These are phyloP conservation scores for Pandemis corylana DNA, from an alignment of 2,888 invertebrate species.

Conservation along the genomic window DNA sequence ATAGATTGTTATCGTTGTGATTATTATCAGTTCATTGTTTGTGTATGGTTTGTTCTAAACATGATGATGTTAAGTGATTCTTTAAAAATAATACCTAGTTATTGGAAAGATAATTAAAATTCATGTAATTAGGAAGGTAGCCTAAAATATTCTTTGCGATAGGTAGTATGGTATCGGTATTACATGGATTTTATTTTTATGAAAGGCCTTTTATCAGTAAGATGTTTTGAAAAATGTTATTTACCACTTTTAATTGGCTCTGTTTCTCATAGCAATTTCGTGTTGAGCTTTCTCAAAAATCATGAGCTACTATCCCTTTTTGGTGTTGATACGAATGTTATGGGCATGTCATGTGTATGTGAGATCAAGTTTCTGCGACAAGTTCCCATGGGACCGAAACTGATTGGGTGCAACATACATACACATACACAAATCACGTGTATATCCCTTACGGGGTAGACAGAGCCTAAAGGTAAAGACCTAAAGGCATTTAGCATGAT, in stretches of 20 bases:
- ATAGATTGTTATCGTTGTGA: background rate
- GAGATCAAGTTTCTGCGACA: constrained; percentile 14
- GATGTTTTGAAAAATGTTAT: no score
- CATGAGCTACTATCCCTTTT: background rate
- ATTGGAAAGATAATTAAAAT: background rate
- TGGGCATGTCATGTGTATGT: constrained; percentile 12
- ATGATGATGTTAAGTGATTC: background rate
- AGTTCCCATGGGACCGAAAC: constrained; percentile 15
- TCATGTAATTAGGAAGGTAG: no score
- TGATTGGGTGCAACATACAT: background rate
- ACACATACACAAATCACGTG: no score
- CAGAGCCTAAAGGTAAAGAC: no score
- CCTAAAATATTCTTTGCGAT: no score
- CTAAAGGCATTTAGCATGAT: no score
- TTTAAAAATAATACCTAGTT: constrained; percentile 6
- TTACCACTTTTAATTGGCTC: background rate
- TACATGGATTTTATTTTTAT: no score
- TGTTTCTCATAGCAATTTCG: background rate
- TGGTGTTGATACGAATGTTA: constrained; percentile 13
- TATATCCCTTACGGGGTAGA: no score
- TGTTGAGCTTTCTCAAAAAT: background rate
- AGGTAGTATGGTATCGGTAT: background rate
- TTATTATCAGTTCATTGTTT: constrained; percentile 8
- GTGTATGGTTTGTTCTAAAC: background rate
- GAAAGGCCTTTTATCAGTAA: no score